These are phyloP conservation scores for Meles meles DNA, from an alignment of 2,113 vertebrate genomes.

Conservation along the genomic window DNA sequence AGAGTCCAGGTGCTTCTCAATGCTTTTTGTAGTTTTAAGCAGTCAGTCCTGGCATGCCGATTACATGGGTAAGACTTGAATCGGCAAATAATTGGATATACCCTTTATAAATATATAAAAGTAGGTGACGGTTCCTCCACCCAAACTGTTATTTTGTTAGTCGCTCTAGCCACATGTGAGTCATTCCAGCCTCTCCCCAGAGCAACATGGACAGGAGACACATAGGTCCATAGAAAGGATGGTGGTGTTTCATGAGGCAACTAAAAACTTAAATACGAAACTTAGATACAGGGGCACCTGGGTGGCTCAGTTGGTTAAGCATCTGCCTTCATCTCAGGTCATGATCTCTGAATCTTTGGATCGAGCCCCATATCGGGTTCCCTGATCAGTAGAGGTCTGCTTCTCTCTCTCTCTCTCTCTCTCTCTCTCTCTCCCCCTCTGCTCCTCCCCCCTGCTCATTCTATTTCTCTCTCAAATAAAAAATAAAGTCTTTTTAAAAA, in stretches of 20 bases:
- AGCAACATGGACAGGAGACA: background rate
- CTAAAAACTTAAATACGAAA: background rate
- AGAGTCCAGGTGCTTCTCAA: background rate
- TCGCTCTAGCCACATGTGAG: background rate
- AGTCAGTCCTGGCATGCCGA: background rate
- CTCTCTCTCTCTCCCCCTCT: too few relatives aligned
- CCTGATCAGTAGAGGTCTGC: too few relatives aligned
- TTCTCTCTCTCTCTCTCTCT: too few relatives aligned
- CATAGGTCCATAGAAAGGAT: background rate
- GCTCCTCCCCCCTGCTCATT: too few relatives aligned
- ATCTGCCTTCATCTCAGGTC: too few relatives aligned
- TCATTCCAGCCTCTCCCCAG: background rate
- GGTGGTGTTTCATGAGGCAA: background rate
- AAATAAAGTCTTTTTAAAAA: too few relatives aligned
- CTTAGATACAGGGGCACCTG: background rate
- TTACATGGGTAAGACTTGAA: background rate
- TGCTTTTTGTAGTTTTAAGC: background rate
- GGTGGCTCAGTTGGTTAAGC: background rate
- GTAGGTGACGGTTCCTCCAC: background rate
- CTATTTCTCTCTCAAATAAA: too few relatives aligned
- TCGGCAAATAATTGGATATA: background rate
- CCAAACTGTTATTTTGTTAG: background rate
- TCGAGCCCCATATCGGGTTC: too few relatives aligned
- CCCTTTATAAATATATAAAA: background rate
- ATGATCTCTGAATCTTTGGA: too few relatives aligned